Evolutionary conservation across 1,140 invertebrate species (phyloP).

Genomic region (Trachymyrmex septentrionalis): DNA sequence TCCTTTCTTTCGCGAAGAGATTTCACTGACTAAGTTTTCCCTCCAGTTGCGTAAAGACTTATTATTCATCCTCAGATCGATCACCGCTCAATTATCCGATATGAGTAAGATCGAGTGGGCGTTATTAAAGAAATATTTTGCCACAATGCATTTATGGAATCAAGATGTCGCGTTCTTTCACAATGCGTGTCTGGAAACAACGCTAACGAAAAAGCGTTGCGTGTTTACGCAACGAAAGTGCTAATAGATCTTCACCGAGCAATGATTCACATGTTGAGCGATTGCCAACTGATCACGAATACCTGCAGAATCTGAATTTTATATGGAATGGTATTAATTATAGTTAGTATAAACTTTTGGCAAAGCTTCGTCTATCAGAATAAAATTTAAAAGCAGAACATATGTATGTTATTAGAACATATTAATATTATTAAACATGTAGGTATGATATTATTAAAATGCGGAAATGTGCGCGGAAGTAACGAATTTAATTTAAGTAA

Average conservation of each 20-base stretch:
- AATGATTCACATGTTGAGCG: conserved; percentile 41
- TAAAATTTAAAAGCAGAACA: neutral
- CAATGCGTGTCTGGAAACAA: conserved; percentile 5
- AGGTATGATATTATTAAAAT: neutral
- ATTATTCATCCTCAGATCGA: conserved; percentile 31
- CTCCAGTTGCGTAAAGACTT: conserved; percentile 8
- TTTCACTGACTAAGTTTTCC: neutral
- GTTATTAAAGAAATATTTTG: conserved; percentile 46
- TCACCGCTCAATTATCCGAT: conserved; percentile 37
- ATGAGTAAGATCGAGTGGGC: conserved; percentile 41
- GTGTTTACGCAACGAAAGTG: conserved; percentile 52
- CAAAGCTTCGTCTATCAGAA: neutral
- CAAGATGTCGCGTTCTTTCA: conserved; percentile 12
- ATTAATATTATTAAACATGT: neutral
- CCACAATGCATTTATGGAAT: conserved; percentile 13
- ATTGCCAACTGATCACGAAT: conserved; percentile 19
- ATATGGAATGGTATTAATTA: conserved; percentile 9
- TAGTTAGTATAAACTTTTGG: neutral
- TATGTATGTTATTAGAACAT: too few relatives aligned
- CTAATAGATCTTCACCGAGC: conserved; percentile 31
- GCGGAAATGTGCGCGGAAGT: neutral
- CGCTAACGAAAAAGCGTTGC: conserved; percentile 13
- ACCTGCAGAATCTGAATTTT: conserved; percentile 1
- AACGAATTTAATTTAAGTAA: neutral
- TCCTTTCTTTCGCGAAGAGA: conserved; percentile 34